These are phyloP conservation scores for Cyanistes caeruleus DNA, from an alignment of 2,113 vertebrate genomes.

Conservation along the genomic window DNA sequence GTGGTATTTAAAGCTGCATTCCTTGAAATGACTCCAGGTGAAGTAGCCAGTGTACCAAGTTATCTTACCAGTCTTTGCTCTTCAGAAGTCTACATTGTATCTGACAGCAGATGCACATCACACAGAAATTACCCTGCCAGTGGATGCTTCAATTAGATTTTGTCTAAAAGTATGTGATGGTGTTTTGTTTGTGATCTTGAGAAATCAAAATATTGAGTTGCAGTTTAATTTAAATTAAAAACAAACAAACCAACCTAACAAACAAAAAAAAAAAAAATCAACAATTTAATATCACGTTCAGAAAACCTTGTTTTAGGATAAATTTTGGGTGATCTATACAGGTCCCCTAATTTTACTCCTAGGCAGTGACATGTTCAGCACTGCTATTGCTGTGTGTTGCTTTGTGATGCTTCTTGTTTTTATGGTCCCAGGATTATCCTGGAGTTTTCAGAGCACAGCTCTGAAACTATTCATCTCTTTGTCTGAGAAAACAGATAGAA, in stretches of 20 bases:
- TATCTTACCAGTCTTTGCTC: neutral
- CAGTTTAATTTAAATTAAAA: neutral
- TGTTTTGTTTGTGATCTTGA: neutral
- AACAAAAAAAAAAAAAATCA: neutral
- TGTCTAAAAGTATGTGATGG: neutral
- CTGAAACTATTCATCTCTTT: neutral
- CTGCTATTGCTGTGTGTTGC: neutral
- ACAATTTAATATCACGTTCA: neutral
- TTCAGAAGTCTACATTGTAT: neutral
- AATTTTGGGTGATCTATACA: neutral
- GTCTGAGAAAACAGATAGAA: neutral
- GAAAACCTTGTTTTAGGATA: neutral
- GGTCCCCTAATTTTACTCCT: neutral
- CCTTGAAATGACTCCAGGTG: neutral
- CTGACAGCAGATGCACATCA: neutral
- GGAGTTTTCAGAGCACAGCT: neutral
- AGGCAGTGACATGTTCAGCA: neutral
- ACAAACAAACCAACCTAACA: fast-evolving
- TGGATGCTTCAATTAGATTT: neutral
- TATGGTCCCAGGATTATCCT: neutral
- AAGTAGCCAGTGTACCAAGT: neutral
- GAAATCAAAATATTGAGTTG: neutral
- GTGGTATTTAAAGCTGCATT: neutral
- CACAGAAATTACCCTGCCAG: neutral
- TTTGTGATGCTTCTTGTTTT: neutral